Conservation (phyloP, 2,888 invertebrate genomes). For the Xylocampa areola region DNA sequence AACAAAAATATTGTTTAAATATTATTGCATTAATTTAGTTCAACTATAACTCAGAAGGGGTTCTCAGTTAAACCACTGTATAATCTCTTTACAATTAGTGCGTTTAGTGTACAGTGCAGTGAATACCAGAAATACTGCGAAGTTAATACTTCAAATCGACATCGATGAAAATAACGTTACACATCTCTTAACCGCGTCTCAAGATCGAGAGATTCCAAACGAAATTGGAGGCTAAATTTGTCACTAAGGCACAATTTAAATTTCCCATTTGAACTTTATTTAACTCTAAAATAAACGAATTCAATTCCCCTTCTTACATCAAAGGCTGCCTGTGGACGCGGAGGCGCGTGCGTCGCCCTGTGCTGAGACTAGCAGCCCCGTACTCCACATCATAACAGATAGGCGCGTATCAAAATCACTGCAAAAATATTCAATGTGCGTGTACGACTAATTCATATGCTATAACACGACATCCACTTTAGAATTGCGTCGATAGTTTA, state of each 20-base stretch:
- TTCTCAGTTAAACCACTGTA: conserved; percentile 68
- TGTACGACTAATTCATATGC: conserved; percentile 56
- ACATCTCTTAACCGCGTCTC: conserved; percentile 60
- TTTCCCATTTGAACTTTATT: conserved; percentile 88
- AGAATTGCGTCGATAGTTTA: conserved; percentile 62
- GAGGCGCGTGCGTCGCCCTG: conserved; percentile 11
- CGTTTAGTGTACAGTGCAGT: conserved; percentile 79
- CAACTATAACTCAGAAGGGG: conserved; percentile 77
- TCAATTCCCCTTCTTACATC: conserved; percentile 73
- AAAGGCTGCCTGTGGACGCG: conserved; percentile 27
- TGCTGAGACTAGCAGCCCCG: conserved; percentile 21
- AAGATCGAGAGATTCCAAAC: conserved; percentile 72
- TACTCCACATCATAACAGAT: conserved; percentile 51
- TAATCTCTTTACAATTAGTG: conserved; percentile 70
- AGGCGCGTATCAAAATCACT: conserved; percentile 61
- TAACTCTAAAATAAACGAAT: conserved; percentile 82
- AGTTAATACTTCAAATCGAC: conserved; percentile 65
- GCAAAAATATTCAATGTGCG: conserved; percentile 66
- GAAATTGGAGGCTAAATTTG: conserved; percentile 80
- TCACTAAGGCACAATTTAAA: conserved; percentile 89
- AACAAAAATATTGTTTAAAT: conserved; percentile 82
- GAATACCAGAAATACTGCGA: conserved; percentile 66
- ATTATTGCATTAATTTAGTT: conserved; percentile 84
- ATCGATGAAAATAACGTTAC: conserved; percentile 59
- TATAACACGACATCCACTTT: conserved; percentile 57